Evolutionary conservation across 1,140 invertebrate species (phyloP), one percentile per base, ranked within the genome.

Genomic region (Nasonia giraulti): DNA sequence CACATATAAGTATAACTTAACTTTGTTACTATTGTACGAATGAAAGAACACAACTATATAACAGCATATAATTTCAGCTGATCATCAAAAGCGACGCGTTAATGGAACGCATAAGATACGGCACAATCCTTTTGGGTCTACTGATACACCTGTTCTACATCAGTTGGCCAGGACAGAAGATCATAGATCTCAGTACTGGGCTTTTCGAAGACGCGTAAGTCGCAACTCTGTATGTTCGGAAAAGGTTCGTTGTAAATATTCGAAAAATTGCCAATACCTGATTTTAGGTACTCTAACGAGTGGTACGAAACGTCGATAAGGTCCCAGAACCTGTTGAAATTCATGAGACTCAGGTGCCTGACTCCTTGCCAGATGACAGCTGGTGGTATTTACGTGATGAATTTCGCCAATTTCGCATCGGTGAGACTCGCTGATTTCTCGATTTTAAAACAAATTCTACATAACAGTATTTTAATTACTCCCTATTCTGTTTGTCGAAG

Each of bases 131-230:
- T 1, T 0, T 86, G 4, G 85, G 80, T 6, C 50, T 86, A n/a
- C 7, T 88, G 17, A 37, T 86, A 14, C 85, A 88, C 75, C 47
- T 88, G 47, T 88, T 89, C 66, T 83, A 85, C 12, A 73, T 74
- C 27, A 88, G 84, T 79, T 89, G 84, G 84, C 80, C 83, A 4
- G 87, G 88, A 0, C 86, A 89, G 78, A 69, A 85, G 76, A 55
- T 89, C n/a, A 85, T 80, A 12, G 87, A 88, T 76, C 74, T 87
- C 31, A 89, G 87, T 62, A 31, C n/a, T 44, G 40, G 27, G 37
- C 47, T 88, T 6, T 84, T 76, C n/a, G 31, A 79, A n/a, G 84
- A 73, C 62, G 85, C 86, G 88, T 89, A 83, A 87, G 87, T 44
- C 5, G 7, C 40, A 8, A 44, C 40, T 44, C 10, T 17, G n/a